Evolutionary conservation across 2,113 vertebrate species (phyloP).

Genomic region (Rostratula benghalensis): DNA sequence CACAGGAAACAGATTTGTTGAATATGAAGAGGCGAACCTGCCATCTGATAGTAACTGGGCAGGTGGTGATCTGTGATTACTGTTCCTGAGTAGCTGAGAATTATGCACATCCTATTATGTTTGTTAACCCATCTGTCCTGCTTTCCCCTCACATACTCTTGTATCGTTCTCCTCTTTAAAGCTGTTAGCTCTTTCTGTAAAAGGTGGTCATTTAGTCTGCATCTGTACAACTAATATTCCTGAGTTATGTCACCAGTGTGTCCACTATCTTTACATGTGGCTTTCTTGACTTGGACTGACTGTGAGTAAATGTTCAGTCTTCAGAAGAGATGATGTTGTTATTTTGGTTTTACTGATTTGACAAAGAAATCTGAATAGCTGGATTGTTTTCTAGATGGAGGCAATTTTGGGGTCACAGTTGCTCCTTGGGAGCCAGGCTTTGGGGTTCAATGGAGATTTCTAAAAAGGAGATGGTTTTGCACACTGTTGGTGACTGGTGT

Average conservation of each 20-base stretch:
- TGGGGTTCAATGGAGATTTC: not conserved
- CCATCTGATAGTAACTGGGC: conserved; percentile 44
- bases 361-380: not conserved
- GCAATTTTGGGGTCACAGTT: not conserved
- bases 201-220: not conserved
- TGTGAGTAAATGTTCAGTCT: not conserved
- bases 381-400: not conserved
- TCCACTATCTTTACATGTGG: not conserved
- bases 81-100: conserved; percentile 48
- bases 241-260: not conserved
- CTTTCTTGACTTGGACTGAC: not conserved
- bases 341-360: not conserved
- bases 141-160: not conserved
- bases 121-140: conserved; percentile 60
- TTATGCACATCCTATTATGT: conserved; percentile 59
- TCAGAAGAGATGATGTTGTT: not conserved
- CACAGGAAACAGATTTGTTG: conserved; percentile 40
- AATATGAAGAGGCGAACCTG: conserved; percentile 38
- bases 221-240: not conserved
- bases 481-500: not conserved
- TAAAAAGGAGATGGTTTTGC: not conserved
- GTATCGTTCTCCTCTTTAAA: not conserved
- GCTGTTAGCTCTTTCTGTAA: conserved; percentile 4
- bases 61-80: conserved; percentile 52
- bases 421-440: not conserved